Evolutionary conservation across 2,888 invertebrate species (phyloP).

Genomic region (Nemapogon koenigi): DNA sequence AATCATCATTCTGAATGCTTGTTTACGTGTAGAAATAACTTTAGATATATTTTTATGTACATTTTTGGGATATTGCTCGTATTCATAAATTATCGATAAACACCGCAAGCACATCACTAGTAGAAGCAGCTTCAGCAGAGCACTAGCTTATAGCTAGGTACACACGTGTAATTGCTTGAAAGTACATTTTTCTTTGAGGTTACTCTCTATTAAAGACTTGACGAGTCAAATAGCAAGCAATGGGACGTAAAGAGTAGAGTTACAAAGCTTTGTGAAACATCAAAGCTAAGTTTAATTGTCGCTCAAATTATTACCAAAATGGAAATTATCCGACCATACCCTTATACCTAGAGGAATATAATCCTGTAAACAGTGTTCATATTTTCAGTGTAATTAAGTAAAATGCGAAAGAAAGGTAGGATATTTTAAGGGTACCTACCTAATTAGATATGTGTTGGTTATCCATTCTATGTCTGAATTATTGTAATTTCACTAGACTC

Average conservation of each 20-base stretch:
- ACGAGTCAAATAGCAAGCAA: slow-evolving; percentile 55
- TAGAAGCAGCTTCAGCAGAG: slow-evolving; percentile 45
- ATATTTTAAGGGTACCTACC: too few species aligned
- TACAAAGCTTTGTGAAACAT: slow-evolving; percentile 52
- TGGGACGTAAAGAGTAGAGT: slow-evolving; percentile 26
- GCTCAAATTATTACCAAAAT: slow-evolving; percentile 60
- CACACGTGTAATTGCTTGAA: slow-evolving; percentile 60
- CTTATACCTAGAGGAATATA: not conserved
- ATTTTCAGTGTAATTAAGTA: too few species aligned
- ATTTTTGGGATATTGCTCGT: too few species aligned
- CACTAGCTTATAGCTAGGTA: slow-evolving; percentile 54
- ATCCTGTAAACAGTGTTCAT: not conserved
- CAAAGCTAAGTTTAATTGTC: slow-evolving; percentile 53
- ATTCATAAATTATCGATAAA: slow-evolving; percentile 20
- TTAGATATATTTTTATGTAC: too few species aligned
- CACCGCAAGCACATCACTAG: slow-evolving; percentile 25
- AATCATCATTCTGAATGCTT: too few species aligned
- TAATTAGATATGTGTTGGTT: too few species aligned
- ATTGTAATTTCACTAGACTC: too few species aligned
- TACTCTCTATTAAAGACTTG: slow-evolving; percentile 60
- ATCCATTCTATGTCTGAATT: too few species aligned
- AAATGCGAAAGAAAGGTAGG: too few species aligned
- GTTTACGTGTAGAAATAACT: too few species aligned
- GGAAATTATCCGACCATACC: slow-evolving; percentile 30
- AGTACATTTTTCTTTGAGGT: slow-evolving; percentile 66